These are phyloP conservation scores for Platycercus adscitus DNA, from an alignment of 2,113 vertebrate genomes.

Conservation along the genomic window DNA sequence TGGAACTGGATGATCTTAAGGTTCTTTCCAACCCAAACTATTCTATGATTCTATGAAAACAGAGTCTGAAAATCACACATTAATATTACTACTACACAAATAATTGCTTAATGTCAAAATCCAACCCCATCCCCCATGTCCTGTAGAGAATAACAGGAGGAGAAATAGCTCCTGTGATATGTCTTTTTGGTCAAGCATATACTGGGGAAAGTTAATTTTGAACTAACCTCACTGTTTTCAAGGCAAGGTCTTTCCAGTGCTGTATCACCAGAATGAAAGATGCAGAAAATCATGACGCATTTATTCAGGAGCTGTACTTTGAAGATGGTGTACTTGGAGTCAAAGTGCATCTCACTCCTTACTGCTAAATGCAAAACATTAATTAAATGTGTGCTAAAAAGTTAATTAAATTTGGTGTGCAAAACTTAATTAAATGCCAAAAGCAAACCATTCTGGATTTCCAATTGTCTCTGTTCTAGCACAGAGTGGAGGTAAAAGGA, in stretches of 20 bases:
- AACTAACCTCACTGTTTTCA: not conserved
- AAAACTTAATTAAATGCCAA: not conserved
- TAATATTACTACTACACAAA: not conserved
- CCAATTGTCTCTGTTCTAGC: not conserved
- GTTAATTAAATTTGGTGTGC: not conserved
- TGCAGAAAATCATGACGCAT: not conserved
- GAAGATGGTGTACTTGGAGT: not conserved
- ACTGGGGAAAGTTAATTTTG: not conserved
- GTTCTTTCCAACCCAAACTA: too few species aligned
- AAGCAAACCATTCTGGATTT: not conserved
- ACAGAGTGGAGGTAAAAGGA: not conserved
- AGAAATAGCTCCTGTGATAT: not conserved
- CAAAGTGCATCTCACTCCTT: not conserved
- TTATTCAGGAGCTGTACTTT: not conserved
- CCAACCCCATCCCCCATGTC: accelerated
- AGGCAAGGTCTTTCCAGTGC: not conserved
- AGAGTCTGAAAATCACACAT: not conserved
- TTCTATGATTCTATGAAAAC: not conserved
- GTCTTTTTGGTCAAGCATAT: not conserved
- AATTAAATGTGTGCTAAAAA: not conserved
- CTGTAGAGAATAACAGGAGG: not conserved
- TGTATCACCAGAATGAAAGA: not conserved
- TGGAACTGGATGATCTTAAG: too few species aligned
- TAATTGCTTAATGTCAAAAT: not conserved
- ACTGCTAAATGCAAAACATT: not conserved